These are phyloP conservation scores for Aricia artaxerxes DNA, from an alignment of 2,888 invertebrate species.

Conservation along the genomic window DNA sequence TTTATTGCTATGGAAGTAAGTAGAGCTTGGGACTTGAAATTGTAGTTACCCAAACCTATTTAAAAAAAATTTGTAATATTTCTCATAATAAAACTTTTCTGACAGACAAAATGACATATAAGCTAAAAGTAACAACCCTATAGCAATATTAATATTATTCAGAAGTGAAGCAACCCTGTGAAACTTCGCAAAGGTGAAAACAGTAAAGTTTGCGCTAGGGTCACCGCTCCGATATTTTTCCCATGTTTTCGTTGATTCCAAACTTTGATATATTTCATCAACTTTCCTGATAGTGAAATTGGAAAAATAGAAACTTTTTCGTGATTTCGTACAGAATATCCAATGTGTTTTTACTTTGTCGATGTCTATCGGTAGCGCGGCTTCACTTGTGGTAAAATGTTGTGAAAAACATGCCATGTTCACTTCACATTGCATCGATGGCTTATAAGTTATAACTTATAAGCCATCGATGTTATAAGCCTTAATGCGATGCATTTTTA, in stretches of 20 bases:
- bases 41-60: neutral
- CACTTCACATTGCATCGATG: neutral
- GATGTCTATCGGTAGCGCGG: neutral
- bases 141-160: neutral
- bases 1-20: neutral
- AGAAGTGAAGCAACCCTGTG: slow-evolving; percentile 32
- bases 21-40: neutral
- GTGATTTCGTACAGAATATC: slow-evolving; percentile 3
- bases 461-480: no score
- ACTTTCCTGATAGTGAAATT: slow-evolving; percentile 26
- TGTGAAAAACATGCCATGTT: neutral
- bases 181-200: slow-evolving; percentile 41
- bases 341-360: neutral
- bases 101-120: neutral
- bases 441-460: no score
- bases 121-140: neutral
- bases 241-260: slow-evolving; percentile 41
- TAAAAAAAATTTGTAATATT: neutral
- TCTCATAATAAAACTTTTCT: neutral
- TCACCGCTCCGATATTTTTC: slow-evolving; percentile 37
- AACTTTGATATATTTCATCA: slow-evolving; percentile 35
- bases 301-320: slow-evolving; percentile 23
- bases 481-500: neutral
- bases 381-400: neutral
- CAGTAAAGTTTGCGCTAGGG: slow-evolving; percentile 47